Evolutionary conservation across 2,888 invertebrate species (phyloP).

Genomic region (Theodoxus fluviatilis): DNA sequence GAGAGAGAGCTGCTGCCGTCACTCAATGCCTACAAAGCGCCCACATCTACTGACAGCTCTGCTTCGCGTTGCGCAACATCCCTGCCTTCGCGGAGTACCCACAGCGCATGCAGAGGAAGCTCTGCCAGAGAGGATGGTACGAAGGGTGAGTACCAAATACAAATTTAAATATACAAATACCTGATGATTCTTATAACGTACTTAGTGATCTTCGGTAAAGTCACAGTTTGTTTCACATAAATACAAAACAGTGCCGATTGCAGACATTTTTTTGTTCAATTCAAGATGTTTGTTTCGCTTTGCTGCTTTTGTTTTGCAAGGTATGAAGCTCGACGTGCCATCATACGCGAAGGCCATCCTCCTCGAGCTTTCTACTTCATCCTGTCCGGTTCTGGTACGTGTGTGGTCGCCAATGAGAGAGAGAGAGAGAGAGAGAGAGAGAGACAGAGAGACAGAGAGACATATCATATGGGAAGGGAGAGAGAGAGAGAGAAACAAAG

Average conservation of each 20-base stretch:
- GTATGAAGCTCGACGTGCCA: slow-evolving; percentile 53
- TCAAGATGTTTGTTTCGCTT: slow-evolving; percentile 19
- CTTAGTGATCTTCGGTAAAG: too few species aligned
- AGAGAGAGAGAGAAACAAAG: too few species aligned
- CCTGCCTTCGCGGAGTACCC: slow-evolving; percentile 53
- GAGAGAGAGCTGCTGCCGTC: too few species aligned
- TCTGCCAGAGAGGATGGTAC: slow-evolving; percentile 51
- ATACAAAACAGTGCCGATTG: not conserved
- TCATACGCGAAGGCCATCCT: slow-evolving; percentile 57
- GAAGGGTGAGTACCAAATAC: slow-evolving; percentile 42
- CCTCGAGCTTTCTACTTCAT: slow-evolving; percentile 61
- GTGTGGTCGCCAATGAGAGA: not conserved
- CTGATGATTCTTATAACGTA: not conserved
- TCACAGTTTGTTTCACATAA: too few species aligned
- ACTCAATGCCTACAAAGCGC: not conserved
- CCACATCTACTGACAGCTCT: slow-evolving; percentile 36
- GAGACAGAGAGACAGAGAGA: not conserved
- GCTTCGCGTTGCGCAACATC: slow-evolving; percentile 46
- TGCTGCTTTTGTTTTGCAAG: slow-evolving; percentile 42
- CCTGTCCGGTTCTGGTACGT: slow-evolving; percentile 60
- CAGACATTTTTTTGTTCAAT: not conserved
- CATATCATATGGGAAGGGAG: too few species aligned
- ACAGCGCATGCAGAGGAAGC: slow-evolving; percentile 44
- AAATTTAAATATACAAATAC: not conserved
- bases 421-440: not conserved